Base-by-base conservation (phyloP, 2,888 invertebrate species). In the Eulithis prunata region DNA sequence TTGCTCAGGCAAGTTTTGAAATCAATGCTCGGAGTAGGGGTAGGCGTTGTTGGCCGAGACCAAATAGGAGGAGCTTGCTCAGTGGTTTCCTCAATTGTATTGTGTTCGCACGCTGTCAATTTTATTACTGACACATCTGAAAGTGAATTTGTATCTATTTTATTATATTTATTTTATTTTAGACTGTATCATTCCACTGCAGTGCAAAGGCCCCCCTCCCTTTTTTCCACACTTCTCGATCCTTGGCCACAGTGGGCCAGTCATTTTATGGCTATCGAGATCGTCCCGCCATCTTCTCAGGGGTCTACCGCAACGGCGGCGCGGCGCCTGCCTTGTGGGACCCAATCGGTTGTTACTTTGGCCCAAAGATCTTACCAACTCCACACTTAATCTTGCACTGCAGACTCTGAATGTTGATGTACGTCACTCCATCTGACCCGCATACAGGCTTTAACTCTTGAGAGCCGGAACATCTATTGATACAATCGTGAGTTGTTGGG, bases 361-460 rank as follows among this genome's bases (percentile, higher is more conserved):
- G 21, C 21, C 21, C 21, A 21, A 21, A 21, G 21, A 21, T 41
- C 88, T 89, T 76, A 93, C 94, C 80, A 63, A 80, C 72, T 51
- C 93, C 93, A 77, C 94, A 94, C 21, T 57, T 64, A 64, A 76
- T 78, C 10, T 91, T 91, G 72, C 93, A 94, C 12, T 76, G 74
- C 51, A 94, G 73, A 21, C 85, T 79, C 21, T 85, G 86, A 7
- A 79, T 81, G 66, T 93, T 94, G 46, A 71, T 74, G 68, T 94
- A 94, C 1, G 88, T 89, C 1, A 85, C 71, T 1, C 82, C 73
- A 68, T 94, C 84, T 13, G 86, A 79, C 3, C 92, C 94, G 69
- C 94, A 94, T 4, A 93, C 88, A 3, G 93, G 93, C 68, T 85
- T 89, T 69, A 87, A 90, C 68, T 88, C 82, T 0, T 82, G 58